A percentile compares a stretch with the other conserved stretches of the same genome.
Evolutionary conservation across 2,113 vertebrate species (phyloP).

Genomic region (Gymnobelideus leadbeateri): DNA sequence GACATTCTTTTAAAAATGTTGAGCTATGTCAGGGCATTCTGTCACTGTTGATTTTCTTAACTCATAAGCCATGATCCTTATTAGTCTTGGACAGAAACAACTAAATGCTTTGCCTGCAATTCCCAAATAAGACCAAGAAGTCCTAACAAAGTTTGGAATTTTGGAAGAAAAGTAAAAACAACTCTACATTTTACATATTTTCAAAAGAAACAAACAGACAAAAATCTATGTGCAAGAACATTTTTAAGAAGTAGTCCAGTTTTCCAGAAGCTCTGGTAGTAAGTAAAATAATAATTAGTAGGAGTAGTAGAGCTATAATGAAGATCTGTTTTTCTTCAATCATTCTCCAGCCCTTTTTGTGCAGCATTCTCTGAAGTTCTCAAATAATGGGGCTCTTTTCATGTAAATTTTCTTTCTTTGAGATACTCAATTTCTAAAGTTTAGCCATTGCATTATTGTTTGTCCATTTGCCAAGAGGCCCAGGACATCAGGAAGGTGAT

Average conservation of each 20-base stretch:
- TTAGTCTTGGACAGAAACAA: constrained; percentile 74
- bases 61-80: constrained; percentile 80
- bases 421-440: constrained; percentile 63
- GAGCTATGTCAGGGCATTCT: constrained; percentile 70
- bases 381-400: constrained; percentile 72
- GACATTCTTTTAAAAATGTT: constrained; percentile 76
- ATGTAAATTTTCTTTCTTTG: constrained; percentile 71
- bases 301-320: constrained; percentile 1
- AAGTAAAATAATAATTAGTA: background rate
- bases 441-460: background rate
- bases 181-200: background rate
- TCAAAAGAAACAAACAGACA: constrained; percentile 37
- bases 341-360: constrained; percentile 61
- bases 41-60: constrained; percentile 78
- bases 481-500: no score
- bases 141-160: constrained; percentile 51
- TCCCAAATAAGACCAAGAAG: constrained; percentile 72
- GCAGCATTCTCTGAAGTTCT: constrained; percentile 71
- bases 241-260: constrained; percentile 63
- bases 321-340: constrained; percentile 73
- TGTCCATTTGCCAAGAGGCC: no score
- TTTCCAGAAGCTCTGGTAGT: constrained; percentile 51
- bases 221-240: constrained; percentile 31
- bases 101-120: constrained; percentile 72
- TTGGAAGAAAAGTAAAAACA: constrained; percentile 44